Evolutionary conservation across 2,888 invertebrate species (phyloP), one percentile per base, ranked within the genome.

Genomic region (Melieria picta): DNA sequence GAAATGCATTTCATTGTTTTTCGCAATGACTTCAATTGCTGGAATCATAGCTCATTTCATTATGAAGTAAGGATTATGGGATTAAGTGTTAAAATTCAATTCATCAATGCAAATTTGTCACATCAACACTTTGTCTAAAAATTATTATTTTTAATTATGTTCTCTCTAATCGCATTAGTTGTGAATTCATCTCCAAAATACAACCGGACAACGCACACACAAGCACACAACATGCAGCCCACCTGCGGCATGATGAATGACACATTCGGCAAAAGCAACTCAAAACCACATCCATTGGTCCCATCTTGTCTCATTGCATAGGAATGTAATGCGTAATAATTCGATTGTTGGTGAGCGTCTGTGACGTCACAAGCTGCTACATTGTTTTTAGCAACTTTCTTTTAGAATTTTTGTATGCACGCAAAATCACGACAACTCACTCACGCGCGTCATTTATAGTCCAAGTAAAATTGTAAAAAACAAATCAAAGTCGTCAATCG

Each of bases 181-280:
- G 30, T 30, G 30, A 30, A 30, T 30, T 30, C 30, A 30, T 30
- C 57, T 46, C 45, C 45, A 45, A 43, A 43, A 45, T 56, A 56
- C 30, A 56, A 16, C 56, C 43, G 43, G 16, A 65, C 46, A 65
- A 45, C 65, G 46, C 13, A 43, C 13, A 47, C 3, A 45, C 4
- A 47, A 7, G 43, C 11, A 50, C 16, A 60, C 43, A 43, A 30
- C 11, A 58, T 10, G 6, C 62, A 69, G 30, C 77, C 77, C 78
- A 80, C 80, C 81, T 81, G 75, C 75, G 76, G 76, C 81, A 81
- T 75, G 81, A 76, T 73, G 75, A 74, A 75, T 77, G 77, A 74
- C 80, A 80, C 77, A 74, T 76, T 71, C 78, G 74, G 74, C 80
- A 80, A 72, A 81, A 80, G 73, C 81, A 81, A 78, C 77, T 79